Evolutionary conservation across 2,888 invertebrate genomes (phyloP), one percentile per base, ranked within the genome.

Genomic region (Erebia ligea): DNA sequence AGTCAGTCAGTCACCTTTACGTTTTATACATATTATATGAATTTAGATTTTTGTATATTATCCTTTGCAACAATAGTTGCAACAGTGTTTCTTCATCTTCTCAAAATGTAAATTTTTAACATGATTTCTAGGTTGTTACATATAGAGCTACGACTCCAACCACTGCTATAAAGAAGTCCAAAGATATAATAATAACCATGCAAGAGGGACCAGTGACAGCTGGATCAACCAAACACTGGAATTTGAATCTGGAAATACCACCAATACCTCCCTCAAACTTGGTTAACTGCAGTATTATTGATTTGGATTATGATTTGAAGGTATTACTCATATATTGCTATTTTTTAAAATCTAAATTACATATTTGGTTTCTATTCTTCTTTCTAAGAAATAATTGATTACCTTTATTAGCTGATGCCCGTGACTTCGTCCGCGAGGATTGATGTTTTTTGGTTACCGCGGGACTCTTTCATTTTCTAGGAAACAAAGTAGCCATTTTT

Each of bases 261-360:
- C 94, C 97, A 5, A 86, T 97, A 79, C 97, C 97, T 10, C 97
- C 97, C 1, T 96, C 97, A 0, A 96, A 96, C 89, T 93, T 97
- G 19, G 94, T 95, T 19, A 96, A 96, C 82, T 97, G 97, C 81
- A 94, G 95, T 67, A 94, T 97, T 59, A 97, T 97, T 77, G 95
- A 97, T 84, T 88, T 97, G 78, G 95, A 96, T 81, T 97, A 97
- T 86, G 95, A 95, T 79, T 84, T 97, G 52, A 95, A 96, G 91
- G 95, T 96, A 83, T 91, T 81, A 68, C 40, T 56, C n/a, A 54
- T 45, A 59, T 42, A 1, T 19, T 17, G n/a, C n/a, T 42, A 17
- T 52, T 8, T 17, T 52, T 17, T n/a, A 1, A 17, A 52, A 52
- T 52, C 2, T 52, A 52, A 48, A 6, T 6, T 17, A 52, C 5